These are phyloP conservation scores for Anas flavirostris DNA, from an alignment of 2,797 vertebrate species.

Conservation along the genomic window DNA sequence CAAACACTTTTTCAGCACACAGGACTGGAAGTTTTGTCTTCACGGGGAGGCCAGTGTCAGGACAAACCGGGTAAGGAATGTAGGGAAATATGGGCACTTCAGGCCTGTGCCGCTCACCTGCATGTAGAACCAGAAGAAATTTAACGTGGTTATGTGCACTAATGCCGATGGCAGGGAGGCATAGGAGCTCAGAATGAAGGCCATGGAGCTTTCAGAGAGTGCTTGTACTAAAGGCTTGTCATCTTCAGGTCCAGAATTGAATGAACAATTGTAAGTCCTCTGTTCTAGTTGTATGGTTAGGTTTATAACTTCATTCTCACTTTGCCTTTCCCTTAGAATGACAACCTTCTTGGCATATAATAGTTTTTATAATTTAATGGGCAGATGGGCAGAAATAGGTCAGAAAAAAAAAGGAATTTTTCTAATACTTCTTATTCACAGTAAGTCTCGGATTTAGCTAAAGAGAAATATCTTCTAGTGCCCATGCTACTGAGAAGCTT, in stretches of 20 bases:
- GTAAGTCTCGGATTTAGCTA: not conserved
- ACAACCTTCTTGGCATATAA: not conserved
- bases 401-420: not conserved
- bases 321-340: not conserved
- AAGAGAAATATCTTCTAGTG: not conserved
- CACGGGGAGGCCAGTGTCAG: constrained; percentile 74
- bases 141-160: not conserved
- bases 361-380: not conserved
- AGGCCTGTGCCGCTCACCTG: constrained; percentile 79
- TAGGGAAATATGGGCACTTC: constrained; percentile 85
- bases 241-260: not conserved
- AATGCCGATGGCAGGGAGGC: not conserved
- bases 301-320: not conserved
- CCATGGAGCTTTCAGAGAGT: not conserved
- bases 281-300: not conserved
- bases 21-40: constrained; percentile 77
- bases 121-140: not conserved
- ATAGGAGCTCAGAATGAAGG: not conserved
- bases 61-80: constrained; percentile 83
- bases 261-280: not conserved
- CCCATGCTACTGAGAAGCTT: not conserved
- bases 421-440: too few species aligned
- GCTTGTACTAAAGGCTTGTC: not conserved
- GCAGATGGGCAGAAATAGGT: not conserved
- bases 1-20: constrained; percentile 77